Base-by-base conservation (phyloP, 2,888 invertebrate species). In the Sympetrum striolatum region DNA sequence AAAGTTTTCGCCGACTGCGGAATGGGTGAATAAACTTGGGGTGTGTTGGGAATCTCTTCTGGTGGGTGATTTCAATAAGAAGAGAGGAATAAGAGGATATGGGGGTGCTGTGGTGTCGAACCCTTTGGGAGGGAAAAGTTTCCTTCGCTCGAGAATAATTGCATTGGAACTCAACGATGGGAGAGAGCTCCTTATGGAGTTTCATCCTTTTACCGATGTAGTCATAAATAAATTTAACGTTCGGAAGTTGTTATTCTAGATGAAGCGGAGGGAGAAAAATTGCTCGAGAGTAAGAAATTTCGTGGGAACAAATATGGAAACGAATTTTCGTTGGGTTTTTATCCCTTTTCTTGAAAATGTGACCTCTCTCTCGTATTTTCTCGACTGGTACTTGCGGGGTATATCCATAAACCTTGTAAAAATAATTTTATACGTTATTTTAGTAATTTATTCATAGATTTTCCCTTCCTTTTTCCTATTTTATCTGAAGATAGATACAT, bases 151-250 rank as follows among this genome's bases (percentile, higher is more conserved):
- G 73, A 73, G 73, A 73, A 73, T 73, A 73, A 73, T 73, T 73
- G 73, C 73, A 73, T 73, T 73, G 73, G 73, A 64, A 64, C n/a
- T 64, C 64, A 64, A 25, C 64, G 64, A 64, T 64, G 64, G 25
- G 64, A 22, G 18, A 25, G 73, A 73, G n/a, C 73, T 31, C 73
- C 73, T 73, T 73, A 73, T 10, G 73, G 73, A 73, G 25, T 25
- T 73, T 31, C 73, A 31, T 73, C 73, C 73, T 31, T 73, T 73
- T 80, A 80, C 80, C 37, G 37, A 80, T 80, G 39, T 80, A 39
- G 39, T 80, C 80, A 80, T 80, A 80, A 80, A 80, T 80, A 80
- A 80, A 80, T 80, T 80, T 37, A 44, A 37, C 80, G 39, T 80
- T 44, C 37, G 39, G 80, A 80, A 37, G 39, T 80, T 37, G 39